Base-by-base conservation (phyloP, 2,113 vertebrate genomes). In the Cheilinus undulatus region DNA sequence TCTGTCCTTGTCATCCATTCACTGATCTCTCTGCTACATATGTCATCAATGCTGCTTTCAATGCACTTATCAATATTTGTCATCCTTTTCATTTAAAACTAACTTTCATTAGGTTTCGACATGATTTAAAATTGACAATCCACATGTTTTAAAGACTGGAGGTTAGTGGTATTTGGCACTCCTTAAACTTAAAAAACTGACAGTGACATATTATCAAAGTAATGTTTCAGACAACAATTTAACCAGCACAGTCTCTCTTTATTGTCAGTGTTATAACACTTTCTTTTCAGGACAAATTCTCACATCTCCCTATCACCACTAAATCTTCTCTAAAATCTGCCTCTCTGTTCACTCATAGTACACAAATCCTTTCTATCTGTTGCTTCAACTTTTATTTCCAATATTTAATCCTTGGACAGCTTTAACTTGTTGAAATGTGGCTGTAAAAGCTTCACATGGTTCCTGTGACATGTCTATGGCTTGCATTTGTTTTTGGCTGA, bases 221-320 rank as follows among this genome's bases (percentile, higher is more conserved):
- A 42, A 60, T 20, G 26, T 60, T 51, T n/a, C 28, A 24, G 15
- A 12, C 36, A 14, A 3, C 20, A 14, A 46, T 32, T 3, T 15
- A 10, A 11, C 36, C 20, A 23, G 46, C 30, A 51, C 26, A 49
- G 53, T 48, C 34, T 32, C 5, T 58, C 36, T 23, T 76, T 38
- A 27, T 7, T 67, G 63, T 63, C 17, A 32, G 30, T 38, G 28
- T 15, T 51, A 17, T 52, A 63, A 50, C 53, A 61, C 14, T 12
- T 60, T 42, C n/a, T 73, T 27, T 28, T 48, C 12, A 34, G 68
- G 50, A 65, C 30, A 64, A 58, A 73, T 58, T 19, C 20, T 48
- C 28, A 23, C 61, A 19, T 17, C 40, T 42, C 1, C 3, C 15
- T 5, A 67, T 68, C 51, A 22, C 48, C 5, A 14, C 49, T 61